Base-by-base conservation (phyloP, 2,113 vertebrate species). In the Chiloscyllium plagiosum region DNA sequence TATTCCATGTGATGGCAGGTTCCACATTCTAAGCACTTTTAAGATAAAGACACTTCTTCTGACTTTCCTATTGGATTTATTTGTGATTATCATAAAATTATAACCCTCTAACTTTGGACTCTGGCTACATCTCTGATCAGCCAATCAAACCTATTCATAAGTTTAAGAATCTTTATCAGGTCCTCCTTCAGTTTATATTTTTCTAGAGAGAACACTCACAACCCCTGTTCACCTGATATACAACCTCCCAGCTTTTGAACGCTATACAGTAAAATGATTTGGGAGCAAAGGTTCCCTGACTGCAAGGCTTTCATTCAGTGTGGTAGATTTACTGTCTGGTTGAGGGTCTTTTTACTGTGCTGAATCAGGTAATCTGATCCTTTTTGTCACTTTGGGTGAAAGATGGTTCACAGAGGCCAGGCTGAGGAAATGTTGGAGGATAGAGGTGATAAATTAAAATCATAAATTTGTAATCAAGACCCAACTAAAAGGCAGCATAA, bases 391-490 rank as follows among this genome's bases (percentile, higher is more conserved):
- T 0, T 2, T 29, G 61, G 29, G 69, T 95, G 94, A 95, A 72
- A 70, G 69, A 95, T 95, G 47, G 94, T 13, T 52, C 94, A 72
- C 89, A 66, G 12, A 52, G 69, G 26, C 94, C 94, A 72, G 42
- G n/a, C 68, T 61, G 37, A 95, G 87, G 37, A 68, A 52, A 5
- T 72, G 94, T 69, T 95, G 47, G 12, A 93, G 94, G 42, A 95
- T 95, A 76, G 52, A 72, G 69, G 94, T 72, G 68, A 95, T 95
- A 95, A 95, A 95, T 95, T 95, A 95, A 95, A 95, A 95, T 95
- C 94, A 95, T 95, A 95, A 95, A 95, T 72, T 95, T 95, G 94
- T 95, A 95, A 95, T 95, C 94, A 95, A 69, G 69, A 22, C 24
- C 68, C 47, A 50, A 69, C 94, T 95, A 95, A 95, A 95, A 72